phyloP scores from a whole-genome alignment of 2,888 invertebrate species.

The Drosophila bunnanda region DNA sequence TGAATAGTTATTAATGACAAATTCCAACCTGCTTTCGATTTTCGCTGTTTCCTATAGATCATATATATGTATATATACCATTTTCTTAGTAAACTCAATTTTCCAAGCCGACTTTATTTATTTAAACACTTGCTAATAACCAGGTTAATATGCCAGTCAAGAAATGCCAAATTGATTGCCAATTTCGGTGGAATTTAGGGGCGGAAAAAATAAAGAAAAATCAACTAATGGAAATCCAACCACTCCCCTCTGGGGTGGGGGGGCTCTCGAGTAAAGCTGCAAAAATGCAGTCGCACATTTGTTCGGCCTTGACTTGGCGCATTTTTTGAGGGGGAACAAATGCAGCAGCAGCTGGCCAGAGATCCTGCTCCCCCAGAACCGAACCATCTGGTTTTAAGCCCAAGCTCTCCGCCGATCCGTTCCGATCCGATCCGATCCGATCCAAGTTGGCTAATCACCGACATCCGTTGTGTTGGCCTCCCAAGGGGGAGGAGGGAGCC shows the following conservation, averaged over 20 bases:
- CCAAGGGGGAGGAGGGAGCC: background rate
- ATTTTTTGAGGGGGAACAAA: background rate
- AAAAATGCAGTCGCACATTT: conserved; percentile 20
- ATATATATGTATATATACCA: too few species aligned
- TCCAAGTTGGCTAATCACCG: conserved; percentile 64
- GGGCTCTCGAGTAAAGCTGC: conserved; percentile 4
- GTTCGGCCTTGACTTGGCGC: conserved; percentile 37
- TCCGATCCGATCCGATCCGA: conserved; percentile 38
- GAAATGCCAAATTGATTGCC: conserved; percentile 7
- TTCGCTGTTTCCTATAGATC: background rate
- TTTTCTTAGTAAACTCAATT: background rate
- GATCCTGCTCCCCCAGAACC: conserved; percentile 22
- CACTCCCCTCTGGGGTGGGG: conserved; percentile 5
- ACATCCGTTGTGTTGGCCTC: conserved; percentile 54
- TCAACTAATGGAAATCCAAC: background rate
- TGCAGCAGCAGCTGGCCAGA: conserved; percentile 12
- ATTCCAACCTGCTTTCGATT: background rate
- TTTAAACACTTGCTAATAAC: conserved; percentile 4
- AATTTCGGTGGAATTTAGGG: conserved; percentile 1
- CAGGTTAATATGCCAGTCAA: conserved; percentile 6
- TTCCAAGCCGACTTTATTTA: background rate
- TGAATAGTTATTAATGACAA: background rate
- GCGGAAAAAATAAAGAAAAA: background rate
- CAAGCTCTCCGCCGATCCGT: conserved; percentile 2
- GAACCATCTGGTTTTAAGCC: conserved; percentile 11